Percentiles rank a stretch among this genome's conserved stretches.
Conservation (phyloP, 2,797 vertebrate species). For the Bovichtus variegatus region DNA sequence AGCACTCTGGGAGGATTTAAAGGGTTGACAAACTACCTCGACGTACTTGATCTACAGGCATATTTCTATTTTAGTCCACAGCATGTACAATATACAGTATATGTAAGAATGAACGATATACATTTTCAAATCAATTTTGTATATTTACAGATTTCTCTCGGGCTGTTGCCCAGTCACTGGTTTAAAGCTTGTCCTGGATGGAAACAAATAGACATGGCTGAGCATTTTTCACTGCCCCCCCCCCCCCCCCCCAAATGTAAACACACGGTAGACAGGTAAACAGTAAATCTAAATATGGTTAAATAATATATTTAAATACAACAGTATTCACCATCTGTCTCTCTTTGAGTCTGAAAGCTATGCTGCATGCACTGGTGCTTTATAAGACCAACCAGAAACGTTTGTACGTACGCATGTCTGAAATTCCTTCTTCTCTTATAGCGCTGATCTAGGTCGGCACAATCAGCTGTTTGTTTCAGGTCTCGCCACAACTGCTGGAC, state of each 20-base stretch:
- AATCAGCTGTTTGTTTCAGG: slow-evolving; percentile 14
- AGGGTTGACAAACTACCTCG: neutral
- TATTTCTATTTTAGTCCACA: neutral
- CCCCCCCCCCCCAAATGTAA: too few relatives aligned
- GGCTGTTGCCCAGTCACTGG: slow-evolving; percentile 30
- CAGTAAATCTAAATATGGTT: neutral
- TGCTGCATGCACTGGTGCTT: neutral
- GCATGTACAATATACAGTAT: too few relatives aligned
- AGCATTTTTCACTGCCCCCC: neutral
- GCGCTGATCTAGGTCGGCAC: neutral
- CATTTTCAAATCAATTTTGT: slow-evolving; percentile 17
- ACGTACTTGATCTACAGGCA: neutral
- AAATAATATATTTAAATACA: too few relatives aligned
- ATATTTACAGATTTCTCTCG: slow-evolving; percentile 32
- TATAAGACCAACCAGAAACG: neutral
- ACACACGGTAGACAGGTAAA: neutral
- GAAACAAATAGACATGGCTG: slow-evolving; percentile 19
- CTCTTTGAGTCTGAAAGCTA: neutral
- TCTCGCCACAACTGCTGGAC: neutral
- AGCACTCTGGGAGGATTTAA: neutral
- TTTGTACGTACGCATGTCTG: too few relatives aligned
- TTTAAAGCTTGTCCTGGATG: slow-evolving; percentile 20
- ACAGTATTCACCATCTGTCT: neutral
- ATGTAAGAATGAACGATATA: slow-evolving; percentile 12
- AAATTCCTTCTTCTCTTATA: neutral